phyloP scores from a whole-genome alignment of 2,797 vertebrate species.

The Coilia nasus region DNA sequence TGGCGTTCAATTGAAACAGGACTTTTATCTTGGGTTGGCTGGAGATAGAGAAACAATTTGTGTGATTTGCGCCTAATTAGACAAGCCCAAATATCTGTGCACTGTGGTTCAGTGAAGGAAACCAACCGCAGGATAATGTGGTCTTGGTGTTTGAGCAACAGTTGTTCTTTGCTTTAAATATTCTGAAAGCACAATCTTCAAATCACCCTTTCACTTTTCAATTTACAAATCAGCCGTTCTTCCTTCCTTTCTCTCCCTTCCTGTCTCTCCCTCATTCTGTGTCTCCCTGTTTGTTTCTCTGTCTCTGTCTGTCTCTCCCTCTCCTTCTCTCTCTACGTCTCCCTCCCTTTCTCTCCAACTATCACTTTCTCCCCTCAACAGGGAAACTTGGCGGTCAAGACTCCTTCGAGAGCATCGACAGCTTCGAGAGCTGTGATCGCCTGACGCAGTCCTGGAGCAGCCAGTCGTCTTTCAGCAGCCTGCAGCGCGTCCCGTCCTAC shows the following conservation, averaged over 20 bases:
- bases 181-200: background rate
- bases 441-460: slow-evolving; percentile 98
- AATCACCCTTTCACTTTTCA: background rate
- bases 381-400: slow-evolving; percentile 97
- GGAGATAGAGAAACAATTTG: slow-evolving; percentile 70
- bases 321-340: no score
- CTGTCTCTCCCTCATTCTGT: no score
- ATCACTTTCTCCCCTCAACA: slow-evolving; percentile 52
- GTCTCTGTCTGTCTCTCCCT: no score
- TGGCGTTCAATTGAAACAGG: slow-evolving; percentile 62
- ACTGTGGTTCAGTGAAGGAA: slow-evolving; percentile 60
- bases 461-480: slow-evolving; percentile 97
- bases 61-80: slow-evolving; percentile 66
- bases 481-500: slow-evolving; percentile 96
- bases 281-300: no score
- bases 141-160: background rate
- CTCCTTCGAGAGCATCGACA: slow-evolving; percentile 98
- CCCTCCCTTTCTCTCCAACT: no score
- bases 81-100: slow-evolving; percentile 59
- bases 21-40: slow-evolving; percentile 69
- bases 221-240: no score
- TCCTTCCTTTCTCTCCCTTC: no score
- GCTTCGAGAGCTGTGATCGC: slow-evolving; percentile 95
- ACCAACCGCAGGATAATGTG: slow-evolving; percentile 1
- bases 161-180: background rate